These are phyloP conservation scores for Vollenhovia emeryi DNA, from an alignment of 1,140 invertebrate genomes.

Conservation along the genomic window DNA sequence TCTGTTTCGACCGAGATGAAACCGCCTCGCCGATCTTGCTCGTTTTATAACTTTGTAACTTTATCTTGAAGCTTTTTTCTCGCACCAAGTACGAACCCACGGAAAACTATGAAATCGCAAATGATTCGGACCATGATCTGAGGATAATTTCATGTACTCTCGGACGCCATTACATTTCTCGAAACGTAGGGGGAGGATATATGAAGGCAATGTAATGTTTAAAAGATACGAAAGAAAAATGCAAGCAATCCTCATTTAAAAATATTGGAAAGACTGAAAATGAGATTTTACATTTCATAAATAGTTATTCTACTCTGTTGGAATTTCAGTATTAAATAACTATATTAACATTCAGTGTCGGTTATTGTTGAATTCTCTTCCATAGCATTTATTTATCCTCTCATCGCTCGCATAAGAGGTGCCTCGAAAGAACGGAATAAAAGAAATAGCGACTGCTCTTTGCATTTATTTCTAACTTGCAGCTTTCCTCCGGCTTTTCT, in stretches of 20 bases:
- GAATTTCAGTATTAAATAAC: slow-evolving; percentile 3
- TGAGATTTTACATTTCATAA: not conserved
- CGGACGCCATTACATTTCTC: not conserved
- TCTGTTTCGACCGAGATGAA: slow-evolving; percentile 16
- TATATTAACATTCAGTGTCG: not conserved
- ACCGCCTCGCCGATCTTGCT: not conserved
- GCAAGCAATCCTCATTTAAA: not conserved
- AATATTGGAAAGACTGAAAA: not conserved
- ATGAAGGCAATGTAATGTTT: not conserved
- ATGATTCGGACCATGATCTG: slow-evolving; percentile 21
- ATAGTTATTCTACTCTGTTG: not conserved
- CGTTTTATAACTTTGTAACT: slow-evolving; percentile 29
- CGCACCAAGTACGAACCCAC: not conserved
- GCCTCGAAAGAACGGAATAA: not conserved
- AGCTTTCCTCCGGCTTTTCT: not conserved
- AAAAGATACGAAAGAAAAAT: not conserved
- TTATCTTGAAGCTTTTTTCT: not conserved
- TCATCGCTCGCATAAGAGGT: not conserved
- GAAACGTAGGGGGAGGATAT: not conserved
- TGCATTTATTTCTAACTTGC: slow-evolving; percentile 56
- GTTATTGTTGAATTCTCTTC: not conserved
- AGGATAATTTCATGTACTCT: not conserved
- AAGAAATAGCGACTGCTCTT: slow-evolving; percentile 41
- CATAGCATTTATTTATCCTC: not conserved
- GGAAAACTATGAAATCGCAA: not conserved